A percentile compares a stretch with the other conserved stretches of the same genome.
Conservation (phyloP, 2,888 invertebrate species). For the Gymnosoma rotundatum region DNA sequence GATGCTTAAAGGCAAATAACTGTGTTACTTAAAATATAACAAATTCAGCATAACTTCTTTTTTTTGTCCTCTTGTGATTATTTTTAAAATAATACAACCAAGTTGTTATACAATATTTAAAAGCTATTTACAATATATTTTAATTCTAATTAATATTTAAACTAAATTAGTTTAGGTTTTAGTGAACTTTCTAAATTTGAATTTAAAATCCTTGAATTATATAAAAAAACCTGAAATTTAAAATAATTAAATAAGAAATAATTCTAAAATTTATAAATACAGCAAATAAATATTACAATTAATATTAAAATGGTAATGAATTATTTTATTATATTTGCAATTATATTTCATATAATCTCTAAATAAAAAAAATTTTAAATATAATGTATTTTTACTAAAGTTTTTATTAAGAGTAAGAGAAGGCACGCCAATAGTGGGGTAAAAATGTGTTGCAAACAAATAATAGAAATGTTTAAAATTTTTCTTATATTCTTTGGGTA, state of each 20-base stretch:
- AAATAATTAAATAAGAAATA: background rate
- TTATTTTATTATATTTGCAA: background rate
- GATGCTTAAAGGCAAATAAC: too few species aligned
- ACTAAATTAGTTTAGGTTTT: conserved; percentile 30
- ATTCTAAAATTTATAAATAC: background rate
- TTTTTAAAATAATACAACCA: background rate
- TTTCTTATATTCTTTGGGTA: too few species aligned
- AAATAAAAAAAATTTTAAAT: too few species aligned
- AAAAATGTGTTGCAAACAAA: too few species aligned
- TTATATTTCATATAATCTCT: too few species aligned
- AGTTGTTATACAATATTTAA: conserved; percentile 3
- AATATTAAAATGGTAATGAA: background rate
- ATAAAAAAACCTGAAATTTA: background rate
- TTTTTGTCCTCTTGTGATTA: background rate
- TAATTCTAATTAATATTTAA: conserved; percentile 44
- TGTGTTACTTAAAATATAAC: too few species aligned
- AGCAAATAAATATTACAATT: conserved; percentile 1
- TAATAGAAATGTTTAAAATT: too few species aligned
- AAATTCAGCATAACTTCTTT: too few species aligned
- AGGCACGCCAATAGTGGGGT: too few species aligned
- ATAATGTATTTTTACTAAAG: too few species aligned
- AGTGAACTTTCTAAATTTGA: conserved; percentile 12
- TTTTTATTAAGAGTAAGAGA: too few species aligned
- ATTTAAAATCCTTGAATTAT: background rate
- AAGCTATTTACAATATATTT: conserved; percentile 14